Evolutionary conservation across 35 echinoderm and acorn worm genomes (phyloP).

Genomic region (Ophiothrix spiculata): DNA sequence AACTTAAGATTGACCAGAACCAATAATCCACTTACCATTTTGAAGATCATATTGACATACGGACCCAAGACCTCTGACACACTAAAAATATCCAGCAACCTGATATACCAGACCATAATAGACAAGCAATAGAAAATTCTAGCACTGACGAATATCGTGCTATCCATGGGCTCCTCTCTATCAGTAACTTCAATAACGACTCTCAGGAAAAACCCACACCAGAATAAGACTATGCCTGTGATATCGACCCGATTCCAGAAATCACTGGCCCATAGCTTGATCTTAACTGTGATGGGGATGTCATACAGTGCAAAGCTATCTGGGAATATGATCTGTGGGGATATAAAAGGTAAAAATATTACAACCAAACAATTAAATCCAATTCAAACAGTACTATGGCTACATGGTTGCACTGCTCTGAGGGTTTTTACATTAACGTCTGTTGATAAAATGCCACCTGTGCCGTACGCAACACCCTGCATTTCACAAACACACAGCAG

Average conservation of each 20-base stretch:
- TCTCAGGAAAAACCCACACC: slow-evolving; percentile 22
- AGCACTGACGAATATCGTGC: background rate
- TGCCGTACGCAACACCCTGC: no score
- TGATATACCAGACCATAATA: slow-evolving; percentile 83
- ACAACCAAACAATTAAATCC: no score
- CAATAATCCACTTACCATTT: slow-evolving; percentile 93
- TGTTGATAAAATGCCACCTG: no score
- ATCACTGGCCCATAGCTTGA: slow-evolving; percentile 66
- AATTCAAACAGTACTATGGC: no score
- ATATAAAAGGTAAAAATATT: no score
- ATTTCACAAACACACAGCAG: no score
- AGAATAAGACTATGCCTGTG: slow-evolving; percentile 54
- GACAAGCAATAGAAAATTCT: slow-evolving; percentile 66
- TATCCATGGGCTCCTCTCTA: background rate
- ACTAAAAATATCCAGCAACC: slow-evolving; percentile 82
- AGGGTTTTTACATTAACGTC: no score
- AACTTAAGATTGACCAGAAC: no score
- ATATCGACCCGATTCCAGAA: slow-evolving; percentile 78
- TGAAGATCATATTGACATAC: slow-evolving; percentile 93
- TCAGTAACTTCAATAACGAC: background rate
- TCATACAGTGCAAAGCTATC: background rate
- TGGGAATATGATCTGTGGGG: background rate
- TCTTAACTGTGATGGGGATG: slow-evolving; percentile 5
- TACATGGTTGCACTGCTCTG: no score
- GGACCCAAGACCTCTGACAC: slow-evolving; percentile 78